Percentiles rank a stretch among this genome's conserved stretches.
These are phyloP conservation scores for Ceuthmochares aereus DNA, from an alignment of 2,113 vertebrate genomes.

Conservation along the genomic window DNA sequence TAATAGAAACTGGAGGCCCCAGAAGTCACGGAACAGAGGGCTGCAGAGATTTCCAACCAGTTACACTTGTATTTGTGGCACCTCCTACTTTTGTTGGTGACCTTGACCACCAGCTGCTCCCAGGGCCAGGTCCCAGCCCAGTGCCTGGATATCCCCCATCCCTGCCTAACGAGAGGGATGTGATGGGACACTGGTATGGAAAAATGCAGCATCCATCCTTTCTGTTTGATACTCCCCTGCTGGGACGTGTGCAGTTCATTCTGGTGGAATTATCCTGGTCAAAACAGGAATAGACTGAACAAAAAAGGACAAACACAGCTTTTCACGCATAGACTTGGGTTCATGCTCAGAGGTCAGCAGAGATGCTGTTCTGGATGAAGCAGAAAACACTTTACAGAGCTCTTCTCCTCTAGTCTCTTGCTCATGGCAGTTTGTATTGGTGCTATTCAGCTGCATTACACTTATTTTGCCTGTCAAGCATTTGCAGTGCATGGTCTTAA, in stretches of 20 bases:
- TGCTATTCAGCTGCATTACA: not conserved
- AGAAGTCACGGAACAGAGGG: not conserved
- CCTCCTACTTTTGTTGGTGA: not conserved
- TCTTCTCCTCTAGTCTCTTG: not conserved
- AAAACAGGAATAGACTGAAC: not conserved
- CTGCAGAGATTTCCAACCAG: not conserved
- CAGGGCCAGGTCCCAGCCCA: not conserved
- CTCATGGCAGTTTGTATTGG: not conserved
- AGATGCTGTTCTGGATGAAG: not conserved
- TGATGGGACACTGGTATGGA: rapidly evolving
- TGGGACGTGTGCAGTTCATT: rapidly evolving
- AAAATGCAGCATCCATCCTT: not conserved
- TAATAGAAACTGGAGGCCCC: not conserved
- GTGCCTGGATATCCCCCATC: not conserved
- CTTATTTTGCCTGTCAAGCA: not conserved
- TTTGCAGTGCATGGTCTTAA: not conserved
- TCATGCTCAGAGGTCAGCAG: not conserved
- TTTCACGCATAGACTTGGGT: not conserved
- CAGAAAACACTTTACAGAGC: not conserved
- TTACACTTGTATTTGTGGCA: slow-evolving; percentile 10
- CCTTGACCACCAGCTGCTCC: not conserved
- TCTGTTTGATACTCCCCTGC: not conserved
- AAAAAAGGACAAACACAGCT: not conserved
- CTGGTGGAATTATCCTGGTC: not conserved
- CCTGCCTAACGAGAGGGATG: not conserved